These are phyloP conservation scores for Clepsis dumicolana DNA, from an alignment of 2,888 invertebrate species.

Conservation along the genomic window DNA sequence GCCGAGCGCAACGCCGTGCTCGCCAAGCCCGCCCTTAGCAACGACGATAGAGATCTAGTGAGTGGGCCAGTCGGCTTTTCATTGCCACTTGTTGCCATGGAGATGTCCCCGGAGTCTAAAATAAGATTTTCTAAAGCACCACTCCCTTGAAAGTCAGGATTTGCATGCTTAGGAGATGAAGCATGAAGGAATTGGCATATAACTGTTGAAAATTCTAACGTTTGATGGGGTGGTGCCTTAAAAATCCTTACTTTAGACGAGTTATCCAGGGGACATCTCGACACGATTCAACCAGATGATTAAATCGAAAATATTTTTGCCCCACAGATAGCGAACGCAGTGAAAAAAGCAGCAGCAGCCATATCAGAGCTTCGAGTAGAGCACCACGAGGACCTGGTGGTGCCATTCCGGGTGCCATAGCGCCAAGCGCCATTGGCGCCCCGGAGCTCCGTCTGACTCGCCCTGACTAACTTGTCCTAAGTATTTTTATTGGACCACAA, in stretches of 20 bases:
- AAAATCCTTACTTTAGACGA: no score
- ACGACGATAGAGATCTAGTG: constrained; percentile 90
- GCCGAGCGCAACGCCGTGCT: constrained; percentile 87
- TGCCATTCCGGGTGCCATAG: constrained; percentile 93
- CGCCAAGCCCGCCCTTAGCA: constrained; percentile 84
- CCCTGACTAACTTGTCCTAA: not conserved
- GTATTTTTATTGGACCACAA: not conserved
- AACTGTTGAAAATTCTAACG: no score
- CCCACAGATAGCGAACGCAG: constrained; percentile 89
- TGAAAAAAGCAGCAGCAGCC: constrained; percentile 90
- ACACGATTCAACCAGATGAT: no score
- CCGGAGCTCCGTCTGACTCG: constrained; percentile 26
- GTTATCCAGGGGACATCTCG: no score
- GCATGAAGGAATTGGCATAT: no score
- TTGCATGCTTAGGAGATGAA: no score
- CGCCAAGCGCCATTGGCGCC: constrained; percentile 40
- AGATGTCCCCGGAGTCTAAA: no score
- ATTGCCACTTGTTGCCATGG: no score
- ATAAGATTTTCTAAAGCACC: no score
- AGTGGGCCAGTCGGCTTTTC: no score
- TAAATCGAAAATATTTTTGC: not conserved
- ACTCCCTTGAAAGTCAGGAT: no score
- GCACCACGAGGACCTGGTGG: constrained; percentile 95
- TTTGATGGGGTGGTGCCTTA: no score
- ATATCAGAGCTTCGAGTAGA: constrained; percentile 93